phyloP scores from a whole-genome alignment of 2,888 invertebrate genomes.

The Sicus ferrugineus region DNA sequence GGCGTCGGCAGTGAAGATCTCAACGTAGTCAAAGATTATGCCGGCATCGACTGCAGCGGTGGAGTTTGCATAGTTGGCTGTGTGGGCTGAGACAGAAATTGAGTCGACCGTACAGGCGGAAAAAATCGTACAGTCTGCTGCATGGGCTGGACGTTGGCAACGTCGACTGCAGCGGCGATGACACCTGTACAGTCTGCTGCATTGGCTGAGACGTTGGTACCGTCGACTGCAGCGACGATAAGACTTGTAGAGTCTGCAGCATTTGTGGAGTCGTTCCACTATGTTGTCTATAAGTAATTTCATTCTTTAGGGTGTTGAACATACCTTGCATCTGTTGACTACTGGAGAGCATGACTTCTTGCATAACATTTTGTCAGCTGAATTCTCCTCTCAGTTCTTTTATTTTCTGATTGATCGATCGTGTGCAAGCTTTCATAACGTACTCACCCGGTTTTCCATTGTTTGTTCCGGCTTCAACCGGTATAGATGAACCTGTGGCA shows the following conservation, averaged over 20 bases:
- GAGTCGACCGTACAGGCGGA: too few species aligned
- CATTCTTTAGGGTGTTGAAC: background rate
- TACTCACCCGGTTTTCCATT: background rate
- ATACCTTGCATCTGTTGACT: background rate
- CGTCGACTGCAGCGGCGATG: background rate
- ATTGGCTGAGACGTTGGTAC: background rate
- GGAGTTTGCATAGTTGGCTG: background rate
- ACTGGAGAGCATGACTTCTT: background rate
- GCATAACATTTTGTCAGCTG: background rate
- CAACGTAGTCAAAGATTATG: background rate
- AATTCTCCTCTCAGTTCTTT: background rate
- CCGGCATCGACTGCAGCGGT: background rate
- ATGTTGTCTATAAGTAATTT: too few species aligned
- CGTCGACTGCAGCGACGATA: background rate
- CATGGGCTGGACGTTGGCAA: background rate
- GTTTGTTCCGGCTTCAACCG: background rate
- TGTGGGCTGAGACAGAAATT: background rate
- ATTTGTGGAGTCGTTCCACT: too few species aligned
- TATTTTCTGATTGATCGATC: background rate
- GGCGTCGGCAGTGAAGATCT: background rate
- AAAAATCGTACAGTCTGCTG: background rate
- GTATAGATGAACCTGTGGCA: too few species aligned
- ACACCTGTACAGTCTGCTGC: background rate
- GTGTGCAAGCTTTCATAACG: background rate
- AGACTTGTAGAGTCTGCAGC: too few species aligned